These are phyloP conservation scores for Noturus placidus DNA, from an alignment of 2,113 vertebrate genomes.

Conservation along the genomic window DNA sequence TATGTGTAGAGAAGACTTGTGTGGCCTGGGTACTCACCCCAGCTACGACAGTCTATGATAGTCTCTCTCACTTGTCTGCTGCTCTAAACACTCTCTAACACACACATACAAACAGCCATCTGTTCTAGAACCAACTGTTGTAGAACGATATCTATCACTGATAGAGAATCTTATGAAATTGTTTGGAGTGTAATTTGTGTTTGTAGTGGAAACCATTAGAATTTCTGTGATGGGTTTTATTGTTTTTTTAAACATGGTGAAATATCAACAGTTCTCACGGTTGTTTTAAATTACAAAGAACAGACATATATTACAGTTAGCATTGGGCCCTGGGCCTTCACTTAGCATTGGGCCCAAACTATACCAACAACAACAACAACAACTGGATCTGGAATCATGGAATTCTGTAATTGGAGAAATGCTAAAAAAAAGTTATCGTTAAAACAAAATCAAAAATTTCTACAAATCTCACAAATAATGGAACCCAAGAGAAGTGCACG, in stretches of 20 bases:
- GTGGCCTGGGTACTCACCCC: constrained; percentile 47
- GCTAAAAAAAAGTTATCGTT: no score
- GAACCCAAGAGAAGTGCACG: neutral
- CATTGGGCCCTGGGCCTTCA: neutral
- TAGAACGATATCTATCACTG: neutral
- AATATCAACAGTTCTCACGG: neutral
- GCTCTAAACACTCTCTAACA: neutral
- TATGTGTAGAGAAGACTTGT: constrained; percentile 65
- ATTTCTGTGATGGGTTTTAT: no score
- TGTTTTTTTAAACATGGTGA: no score
- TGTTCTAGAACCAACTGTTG: constrained; percentile 20
- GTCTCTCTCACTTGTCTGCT: constrained; percentile 51
- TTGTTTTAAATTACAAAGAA: neutral
- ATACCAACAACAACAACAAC: neutral
- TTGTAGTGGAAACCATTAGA: no score
- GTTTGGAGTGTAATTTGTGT: neutral
- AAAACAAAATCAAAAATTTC: neutral
- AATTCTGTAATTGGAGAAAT: neutral
- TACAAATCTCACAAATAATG: neutral
- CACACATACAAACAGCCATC: constrained; percentile 2
- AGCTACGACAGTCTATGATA: constrained; percentile 59
- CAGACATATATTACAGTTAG: neutral
- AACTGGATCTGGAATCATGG: neutral
- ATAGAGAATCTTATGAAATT: neutral
- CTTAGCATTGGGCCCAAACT: neutral